Evolutionary conservation across 1,140 invertebrate genomes (phyloP).

Genomic region (Psix sp.): DNA sequence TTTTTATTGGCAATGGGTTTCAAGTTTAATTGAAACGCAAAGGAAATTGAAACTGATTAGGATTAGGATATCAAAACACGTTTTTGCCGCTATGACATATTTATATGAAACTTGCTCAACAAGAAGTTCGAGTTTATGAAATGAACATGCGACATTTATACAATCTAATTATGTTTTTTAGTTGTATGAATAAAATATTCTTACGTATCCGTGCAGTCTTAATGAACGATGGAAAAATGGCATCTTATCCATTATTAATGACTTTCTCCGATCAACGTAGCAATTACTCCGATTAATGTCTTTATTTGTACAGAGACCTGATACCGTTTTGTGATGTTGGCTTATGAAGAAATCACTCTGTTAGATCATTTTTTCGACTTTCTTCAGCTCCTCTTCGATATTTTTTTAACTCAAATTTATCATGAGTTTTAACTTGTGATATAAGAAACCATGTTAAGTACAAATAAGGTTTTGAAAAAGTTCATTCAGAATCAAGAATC

Average conservation of each 20-base stretch:
- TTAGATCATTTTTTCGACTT: neutral
- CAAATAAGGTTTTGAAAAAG: too few species aligned
- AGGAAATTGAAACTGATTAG: neutral
- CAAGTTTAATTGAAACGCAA: neutral
- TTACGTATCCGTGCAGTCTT: conserved; percentile 8
- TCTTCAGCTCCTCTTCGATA: neutral
- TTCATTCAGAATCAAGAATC: too few species aligned
- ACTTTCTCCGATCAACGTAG: conserved; percentile 38
- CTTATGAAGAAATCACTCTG: neutral
- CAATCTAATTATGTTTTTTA: conserved; percentile 36
- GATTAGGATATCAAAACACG: conserved; percentile 27
- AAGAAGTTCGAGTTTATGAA: conserved; percentile 2
- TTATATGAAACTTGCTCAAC: conserved; percentile 11
- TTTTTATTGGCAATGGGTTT: neutral
- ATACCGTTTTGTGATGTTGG: conserved; percentile 3
- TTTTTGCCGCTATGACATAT: conserved; percentile 15
- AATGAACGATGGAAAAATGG: conserved; percentile 27
- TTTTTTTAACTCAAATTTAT: too few species aligned
- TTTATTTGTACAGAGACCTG: conserved; percentile 16
- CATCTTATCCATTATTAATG: conserved; percentile 47
- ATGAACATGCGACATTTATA: conserved; percentile 1
- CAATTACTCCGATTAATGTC: conserved; percentile 43
- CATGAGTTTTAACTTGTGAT: too few species aligned
- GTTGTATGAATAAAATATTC: conserved; percentile 3
- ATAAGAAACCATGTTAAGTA: too few species aligned